A percentile compares a stretch with the other conserved stretches of the same genome.
Conservation (phyloP, 1,140 invertebrate genomes). For the Drosophila ohnishii region DNA sequence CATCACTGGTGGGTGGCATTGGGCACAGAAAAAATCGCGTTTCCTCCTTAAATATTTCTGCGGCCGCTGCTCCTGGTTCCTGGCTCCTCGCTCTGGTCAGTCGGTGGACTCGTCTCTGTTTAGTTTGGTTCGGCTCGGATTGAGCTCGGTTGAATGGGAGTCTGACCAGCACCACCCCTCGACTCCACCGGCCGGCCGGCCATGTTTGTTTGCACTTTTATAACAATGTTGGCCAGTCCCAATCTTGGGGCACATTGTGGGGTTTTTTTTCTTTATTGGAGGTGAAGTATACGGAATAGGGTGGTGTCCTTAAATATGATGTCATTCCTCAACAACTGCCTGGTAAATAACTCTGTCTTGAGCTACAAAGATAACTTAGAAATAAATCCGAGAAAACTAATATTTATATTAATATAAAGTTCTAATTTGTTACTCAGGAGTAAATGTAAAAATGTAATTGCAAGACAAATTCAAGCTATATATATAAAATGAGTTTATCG, state of each 20-base stretch:
- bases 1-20: constrained; percentile 10
- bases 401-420: background rate
- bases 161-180: constrained; percentile 6
- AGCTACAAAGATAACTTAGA: background rate
- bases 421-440: too few relatives aligned
- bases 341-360: background rate
- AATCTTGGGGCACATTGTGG: constrained; percentile 24
- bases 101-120: constrained; percentile 38
- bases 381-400: background rate
- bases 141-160: constrained; percentile 10
- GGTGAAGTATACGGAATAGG: background rate
- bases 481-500: background rate
- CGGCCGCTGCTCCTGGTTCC: constrained; percentile 24
- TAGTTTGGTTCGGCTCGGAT: constrained; percentile 21
- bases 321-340: constrained; percentile 50
- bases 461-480: background rate
- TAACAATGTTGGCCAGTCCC: constrained; percentile 67
- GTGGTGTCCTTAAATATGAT: constrained; percentile 62
- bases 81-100: constrained; percentile 54
- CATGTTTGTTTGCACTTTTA: constrained; percentile 77
- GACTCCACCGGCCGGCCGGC: constrained; percentile 20
- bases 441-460: background rate
- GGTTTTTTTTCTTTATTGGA: background rate
- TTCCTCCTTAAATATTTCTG: constrained; percentile 49
- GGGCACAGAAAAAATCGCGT: constrained; percentile 13